Evolutionary conservation across 2,113 vertebrate genomes (phyloP), one percentile per base, ranked within the genome.

Genomic region (Xiphophorus couchianus): DNA sequence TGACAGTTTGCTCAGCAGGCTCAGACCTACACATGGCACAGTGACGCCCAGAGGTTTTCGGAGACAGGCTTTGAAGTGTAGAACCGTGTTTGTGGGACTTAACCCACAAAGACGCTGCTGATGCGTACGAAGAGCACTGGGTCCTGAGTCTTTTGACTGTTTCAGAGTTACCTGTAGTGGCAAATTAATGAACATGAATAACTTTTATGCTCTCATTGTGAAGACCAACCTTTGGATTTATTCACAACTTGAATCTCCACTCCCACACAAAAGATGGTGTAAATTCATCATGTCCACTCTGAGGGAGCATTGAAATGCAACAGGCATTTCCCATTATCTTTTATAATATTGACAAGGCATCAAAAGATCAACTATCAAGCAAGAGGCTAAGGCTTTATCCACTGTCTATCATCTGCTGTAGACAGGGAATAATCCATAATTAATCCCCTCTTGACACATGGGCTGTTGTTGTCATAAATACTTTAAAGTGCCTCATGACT

Each of bases 381-480:
- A 37, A 63, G 54, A 17, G 69, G 69, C 71, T 51, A 51, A 79
- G 66, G 72, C 82, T 81, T 44, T 29, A 74, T 72, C 72, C 44
- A 76, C 86, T 80, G 83, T 82, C 84, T 39, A 85, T 87, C 77
- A 84, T 76, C 58, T 10, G 68, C 78, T 79, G 67, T 12, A 71
- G 66, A 73, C 74, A 64, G 76, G 42, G 51, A 31, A 51, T 73
- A 31, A 80, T 90, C 66, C 78, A 87, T 86, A 82, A 86, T 89
- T 86, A 72, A 89, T 89, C 39, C 37, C 42, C 68, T 85, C 74
- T 65, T 80, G 87, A 85, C 75, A 86, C 62, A 63, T 64, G 30
- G 60, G 77, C 78, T 88, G 85, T 77, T 88, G 85, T 86, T 75
- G 65, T 86, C 84, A 89, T 89, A 58, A 91, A 91, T 90, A 84